These are phyloP conservation scores for Nycticorax nycticorax DNA, from an alignment of 2,113 vertebrate genomes.

Conservation along the genomic window DNA sequence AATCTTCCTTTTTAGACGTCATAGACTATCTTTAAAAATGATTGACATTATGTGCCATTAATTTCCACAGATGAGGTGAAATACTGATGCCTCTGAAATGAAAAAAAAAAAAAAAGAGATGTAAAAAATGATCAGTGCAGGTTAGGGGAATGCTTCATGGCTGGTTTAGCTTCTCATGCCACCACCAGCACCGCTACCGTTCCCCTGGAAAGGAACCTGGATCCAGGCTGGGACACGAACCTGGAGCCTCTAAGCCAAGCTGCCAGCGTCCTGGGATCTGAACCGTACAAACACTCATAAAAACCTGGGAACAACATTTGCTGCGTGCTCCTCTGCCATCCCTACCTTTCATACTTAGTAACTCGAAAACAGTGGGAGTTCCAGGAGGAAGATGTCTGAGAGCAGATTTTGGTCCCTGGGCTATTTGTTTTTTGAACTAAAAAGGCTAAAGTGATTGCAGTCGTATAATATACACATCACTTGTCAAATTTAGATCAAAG, in stretches of 20 bases:
- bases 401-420: slow-evolving; percentile 23
- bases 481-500: slow-evolving; percentile 58
- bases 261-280: rapidly evolving
- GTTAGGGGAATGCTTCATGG: not conserved
- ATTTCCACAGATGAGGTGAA: not conserved
- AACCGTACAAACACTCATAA: not conserved
- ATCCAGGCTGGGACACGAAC: not conserved
- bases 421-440: slow-evolving; percentile 40
- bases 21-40: not conserved
- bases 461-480: slow-evolving; percentile 25
- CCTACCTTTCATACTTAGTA: not conserved
- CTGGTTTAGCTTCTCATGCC: not conserved
- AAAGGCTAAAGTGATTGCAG: slow-evolving; percentile 22
- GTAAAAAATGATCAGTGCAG: not conserved
- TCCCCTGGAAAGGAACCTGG: not conserved
- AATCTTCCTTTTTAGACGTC: not conserved
- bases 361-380: not conserved
- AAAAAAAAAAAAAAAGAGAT: not conserved
- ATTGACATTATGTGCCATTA: not conserved
- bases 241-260: not conserved
- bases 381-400: not conserved
- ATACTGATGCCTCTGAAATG: not conserved
- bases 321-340: not conserved
- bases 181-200: rapidly evolving
- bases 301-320: not conserved